Conservation (phyloP, 2,888 invertebrate species). For the Mimumesa dahlbomi region DNA sequence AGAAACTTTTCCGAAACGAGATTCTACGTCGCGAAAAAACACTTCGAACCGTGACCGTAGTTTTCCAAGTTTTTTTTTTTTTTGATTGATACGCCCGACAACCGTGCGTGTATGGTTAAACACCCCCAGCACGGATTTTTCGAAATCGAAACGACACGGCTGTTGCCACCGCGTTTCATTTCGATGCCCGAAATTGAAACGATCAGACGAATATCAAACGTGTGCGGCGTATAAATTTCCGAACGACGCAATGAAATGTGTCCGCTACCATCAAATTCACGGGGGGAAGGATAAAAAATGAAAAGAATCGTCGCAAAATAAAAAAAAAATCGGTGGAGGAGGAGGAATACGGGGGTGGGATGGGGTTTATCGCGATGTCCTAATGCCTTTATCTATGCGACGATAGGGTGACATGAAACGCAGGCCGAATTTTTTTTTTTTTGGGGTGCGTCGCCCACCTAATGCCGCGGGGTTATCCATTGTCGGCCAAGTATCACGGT, state of each 20-base stretch:
- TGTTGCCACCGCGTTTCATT: slow-evolving; percentile 14
- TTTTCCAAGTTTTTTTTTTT: too few relatives aligned
- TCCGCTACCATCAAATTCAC: slow-evolving; percentile 38
- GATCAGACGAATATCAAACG: slow-evolving; percentile 15
- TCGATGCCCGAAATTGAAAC: slow-evolving; percentile 39
- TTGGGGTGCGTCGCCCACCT: slow-evolving; percentile 15
- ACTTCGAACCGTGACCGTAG: too few relatives aligned
- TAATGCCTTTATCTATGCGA: slow-evolving; percentile 54
- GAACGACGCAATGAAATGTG: slow-evolving; percentile 11
- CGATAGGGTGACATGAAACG: slow-evolving; percentile 11
- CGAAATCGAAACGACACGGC: background rate
- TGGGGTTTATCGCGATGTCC: slow-evolving; percentile 40
- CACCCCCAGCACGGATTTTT: too few relatives aligned
- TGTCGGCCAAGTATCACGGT: slow-evolving; percentile 30
- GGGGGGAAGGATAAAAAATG: too few relatives aligned
- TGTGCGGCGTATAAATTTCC: slow-evolving; percentile 41
- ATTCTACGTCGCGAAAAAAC: too few relatives aligned
- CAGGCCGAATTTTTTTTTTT: too few relatives aligned
- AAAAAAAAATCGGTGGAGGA: slow-evolving; percentile 41
- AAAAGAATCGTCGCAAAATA: background rate
- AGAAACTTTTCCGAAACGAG: too few relatives aligned
- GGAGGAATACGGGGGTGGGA: too few relatives aligned
- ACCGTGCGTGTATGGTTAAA: too few relatives aligned
- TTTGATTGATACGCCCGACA: too few relatives aligned
- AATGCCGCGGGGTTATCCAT: slow-evolving; percentile 43